Evolutionary conservation across 2,888 invertebrate genomes (phyloP).

Genomic region (Microctonus brassicae): DNA sequence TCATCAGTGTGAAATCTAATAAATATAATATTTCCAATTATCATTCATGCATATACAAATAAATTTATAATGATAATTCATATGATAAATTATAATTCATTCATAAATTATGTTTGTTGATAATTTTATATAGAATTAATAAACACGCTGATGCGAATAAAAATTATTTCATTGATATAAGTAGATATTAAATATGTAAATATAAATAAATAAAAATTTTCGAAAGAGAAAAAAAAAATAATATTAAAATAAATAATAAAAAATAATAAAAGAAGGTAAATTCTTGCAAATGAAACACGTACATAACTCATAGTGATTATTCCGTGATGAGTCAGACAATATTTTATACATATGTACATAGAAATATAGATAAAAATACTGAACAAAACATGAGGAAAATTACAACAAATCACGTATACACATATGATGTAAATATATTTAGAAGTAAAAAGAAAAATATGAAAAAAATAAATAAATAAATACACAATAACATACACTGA

Average conservation of each 20-base stretch:
- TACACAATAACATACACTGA: neutral
- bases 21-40: neutral
- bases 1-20: neutral
- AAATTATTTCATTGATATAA: neutral
- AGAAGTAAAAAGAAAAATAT: neutral
- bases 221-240: too few species aligned
- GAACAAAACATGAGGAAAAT: neutral
- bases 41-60: neutral
- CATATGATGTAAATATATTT: neutral
- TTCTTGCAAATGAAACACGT: neutral
- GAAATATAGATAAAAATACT: too few species aligned
- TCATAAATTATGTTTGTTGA: neutral
- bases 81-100: neutral
- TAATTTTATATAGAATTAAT: neutral
- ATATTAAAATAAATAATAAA: neutral
- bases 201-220: neutral
- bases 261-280: neutral
- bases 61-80: neutral
- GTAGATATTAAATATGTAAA: neutral
- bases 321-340: neutral
- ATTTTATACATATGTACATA: neutral
- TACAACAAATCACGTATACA: neutral
- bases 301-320: neutral
- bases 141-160: neutral
- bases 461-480: neutral